A percentile compares a stretch with the other conserved stretches of the same genome.
These are phyloP conservation scores for Helicorthomorpha holstii DNA, from an alignment of 1,140 invertebrate species.

Conservation along the genomic window DNA sequence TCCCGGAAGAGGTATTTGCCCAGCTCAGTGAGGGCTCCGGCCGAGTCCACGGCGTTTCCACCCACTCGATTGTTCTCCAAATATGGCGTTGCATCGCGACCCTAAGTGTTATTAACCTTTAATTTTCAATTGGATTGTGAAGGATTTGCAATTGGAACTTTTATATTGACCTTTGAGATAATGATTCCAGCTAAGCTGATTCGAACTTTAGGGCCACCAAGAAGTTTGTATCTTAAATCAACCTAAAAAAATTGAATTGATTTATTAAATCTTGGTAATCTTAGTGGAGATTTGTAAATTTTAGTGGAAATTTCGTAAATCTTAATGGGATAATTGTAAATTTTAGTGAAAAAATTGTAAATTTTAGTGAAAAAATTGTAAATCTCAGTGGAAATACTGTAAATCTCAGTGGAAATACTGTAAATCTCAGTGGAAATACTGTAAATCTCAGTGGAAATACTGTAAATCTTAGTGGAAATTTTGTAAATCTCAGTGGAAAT, in stretches of 20 bases:
- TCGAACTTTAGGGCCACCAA: slow-evolving; percentile 79
- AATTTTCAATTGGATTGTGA: not conserved
- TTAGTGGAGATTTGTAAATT: too few species aligned
- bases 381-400: too few species aligned
- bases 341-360: too few species aligned
- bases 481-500: too few species aligned
- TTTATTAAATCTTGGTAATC: too few species aligned
- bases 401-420: too few species aligned
- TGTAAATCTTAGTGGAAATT: too few species aligned
- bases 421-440: too few species aligned
- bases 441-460: too few species aligned
- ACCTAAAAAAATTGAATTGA: slow-evolving; percentile 39
- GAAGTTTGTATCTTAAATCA: slow-evolving; percentile 74
- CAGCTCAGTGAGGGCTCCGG: slow-evolving; percentile 85
- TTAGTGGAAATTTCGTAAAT: too few species aligned
- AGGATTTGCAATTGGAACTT: not conserved
- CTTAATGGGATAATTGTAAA: too few species aligned
- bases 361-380: too few species aligned
- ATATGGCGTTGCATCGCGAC: slow-evolving; percentile 84
- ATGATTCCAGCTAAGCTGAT: slow-evolving; percentile 91
- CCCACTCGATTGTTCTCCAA: slow-evolving; percentile 81
- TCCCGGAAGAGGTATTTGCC: slow-evolving; percentile 92
- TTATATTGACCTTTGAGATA: slow-evolving; percentile 65
- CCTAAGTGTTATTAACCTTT: slow-evolving; percentile 39
- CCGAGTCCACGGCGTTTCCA: slow-evolving; percentile 81